Evolutionary conservation across 2,888 invertebrate genomes (phyloP).

Genomic region (Cryptocheilus praepositus): DNA sequence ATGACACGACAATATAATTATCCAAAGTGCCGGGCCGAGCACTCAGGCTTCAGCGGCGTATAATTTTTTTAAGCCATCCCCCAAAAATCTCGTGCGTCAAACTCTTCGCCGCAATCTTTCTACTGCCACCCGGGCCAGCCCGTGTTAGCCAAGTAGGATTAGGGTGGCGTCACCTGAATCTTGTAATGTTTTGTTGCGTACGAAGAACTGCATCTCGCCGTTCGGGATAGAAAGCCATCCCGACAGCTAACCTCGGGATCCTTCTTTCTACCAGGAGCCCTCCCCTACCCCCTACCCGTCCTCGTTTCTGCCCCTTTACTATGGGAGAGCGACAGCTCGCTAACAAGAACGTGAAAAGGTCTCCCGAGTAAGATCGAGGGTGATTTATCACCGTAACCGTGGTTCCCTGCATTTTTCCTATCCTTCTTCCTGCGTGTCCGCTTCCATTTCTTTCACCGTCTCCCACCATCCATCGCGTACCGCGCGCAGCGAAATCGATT

Average conservation of each 20-base stretch:
- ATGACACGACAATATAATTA: slow-evolving; percentile 60
- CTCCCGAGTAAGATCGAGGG: slow-evolving; percentile 68
- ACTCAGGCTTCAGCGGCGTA: slow-evolving; percentile 15
- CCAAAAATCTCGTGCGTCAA: background rate
- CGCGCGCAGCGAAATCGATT: slow-evolving; percentile 19
- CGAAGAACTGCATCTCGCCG: slow-evolving; percentile 65
- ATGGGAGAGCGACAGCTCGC: slow-evolving; percentile 66
- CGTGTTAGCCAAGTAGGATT: slow-evolving; percentile 69
- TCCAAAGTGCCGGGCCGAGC: slow-evolving; percentile 46
- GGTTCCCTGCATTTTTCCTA: slow-evolving; percentile 57
- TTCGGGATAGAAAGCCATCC: slow-evolving; percentile 48
- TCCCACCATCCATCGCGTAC: slow-evolving; percentile 34
- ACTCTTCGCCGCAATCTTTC: background rate
- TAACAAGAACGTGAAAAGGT: slow-evolving; percentile 71
- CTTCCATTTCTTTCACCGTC: slow-evolving; percentile 48
- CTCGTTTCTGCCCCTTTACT: slow-evolving; percentile 10
- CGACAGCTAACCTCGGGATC: slow-evolving; percentile 8
- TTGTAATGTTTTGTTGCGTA: slow-evolving; percentile 69
- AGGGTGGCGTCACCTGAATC: slow-evolving; percentile 65
- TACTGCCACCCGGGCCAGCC: slow-evolving; percentile 36
- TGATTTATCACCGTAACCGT: slow-evolving; percentile 70
- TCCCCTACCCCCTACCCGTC: slow-evolving; percentile 17
- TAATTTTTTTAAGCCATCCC: slow-evolving; percentile 25
- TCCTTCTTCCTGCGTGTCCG: slow-evolving; percentile 45
- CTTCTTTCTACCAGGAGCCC: no score